Percentiles rank a stretch among this genome's conserved stretches.
Evolutionary conservation across 2,888 invertebrate genomes (phyloP).

Genomic region (Halocaridina rubra): DNA sequence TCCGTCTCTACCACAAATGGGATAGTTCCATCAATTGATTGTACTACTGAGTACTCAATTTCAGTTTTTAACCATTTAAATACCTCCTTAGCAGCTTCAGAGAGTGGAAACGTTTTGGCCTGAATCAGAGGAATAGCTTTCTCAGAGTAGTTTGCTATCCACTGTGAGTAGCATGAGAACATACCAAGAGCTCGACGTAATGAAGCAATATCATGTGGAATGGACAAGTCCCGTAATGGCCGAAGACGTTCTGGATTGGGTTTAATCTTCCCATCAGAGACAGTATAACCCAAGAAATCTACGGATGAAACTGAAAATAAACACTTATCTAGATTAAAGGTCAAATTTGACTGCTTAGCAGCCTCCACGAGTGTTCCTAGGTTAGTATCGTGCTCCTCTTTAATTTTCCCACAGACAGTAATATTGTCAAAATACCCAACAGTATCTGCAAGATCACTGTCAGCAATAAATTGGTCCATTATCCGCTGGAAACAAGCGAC

Average conservation of each 20-base stretch:
- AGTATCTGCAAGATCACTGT: not conserved
- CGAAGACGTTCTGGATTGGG: not conserved
- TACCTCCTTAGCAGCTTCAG: too few relatives aligned
- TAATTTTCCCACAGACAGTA: not conserved
- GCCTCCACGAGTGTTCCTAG: not conserved
- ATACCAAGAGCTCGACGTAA: too few relatives aligned
- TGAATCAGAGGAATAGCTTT: too few relatives aligned
- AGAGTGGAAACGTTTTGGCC: too few relatives aligned
- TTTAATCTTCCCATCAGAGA: not conserved
- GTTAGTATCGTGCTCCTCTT: not conserved
- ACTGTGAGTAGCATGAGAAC: too few relatives aligned
- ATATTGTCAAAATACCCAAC: too few relatives aligned
- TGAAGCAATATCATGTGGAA: too few relatives aligned
- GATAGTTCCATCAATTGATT: too few relatives aligned
- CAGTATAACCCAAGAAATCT: not conserved
- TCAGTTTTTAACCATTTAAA: too few relatives aligned
- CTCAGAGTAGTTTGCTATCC: too few relatives aligned
- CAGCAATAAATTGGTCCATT: not conserved
- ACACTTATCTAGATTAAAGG: not conserved
- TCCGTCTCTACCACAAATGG: constrained; percentile 9
- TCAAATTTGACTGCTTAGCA: not conserved
- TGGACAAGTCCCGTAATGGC: too few relatives aligned
- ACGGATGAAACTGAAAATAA: not conserved
- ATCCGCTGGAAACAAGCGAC: constrained; percentile 11
- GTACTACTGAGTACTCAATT: too few relatives aligned